A percentile compares a stretch with the other conserved stretches of the same genome.
phyloP scores from a whole-genome alignment of 1,140 invertebrate genomes.

The Leptopilina clavipes region DNA sequence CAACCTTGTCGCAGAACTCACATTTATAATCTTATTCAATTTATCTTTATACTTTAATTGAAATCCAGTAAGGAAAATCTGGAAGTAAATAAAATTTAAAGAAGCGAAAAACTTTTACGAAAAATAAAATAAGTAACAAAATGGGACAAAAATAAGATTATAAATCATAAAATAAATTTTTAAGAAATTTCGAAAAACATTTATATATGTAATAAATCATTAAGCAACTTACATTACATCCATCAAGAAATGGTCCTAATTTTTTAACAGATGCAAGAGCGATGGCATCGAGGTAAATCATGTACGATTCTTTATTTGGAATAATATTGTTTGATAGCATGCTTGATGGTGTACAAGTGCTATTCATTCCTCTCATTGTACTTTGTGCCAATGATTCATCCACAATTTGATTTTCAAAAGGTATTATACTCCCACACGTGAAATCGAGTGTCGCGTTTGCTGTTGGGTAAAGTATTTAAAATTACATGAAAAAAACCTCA shows the following conservation, averaged over 20 bases:
- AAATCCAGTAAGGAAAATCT: constrained; percentile 83
- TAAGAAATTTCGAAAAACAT: too few relatives aligned
- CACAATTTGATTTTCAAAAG: constrained; percentile 46
- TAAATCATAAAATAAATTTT: too few relatives aligned
- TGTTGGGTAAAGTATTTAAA: constrained; percentile 22
- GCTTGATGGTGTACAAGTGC: constrained; percentile 26
- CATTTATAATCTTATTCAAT: constrained; percentile 84
- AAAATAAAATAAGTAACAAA: too few relatives aligned
- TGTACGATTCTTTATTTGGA: constrained; percentile 65
- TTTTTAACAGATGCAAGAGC: constrained; percentile 80
- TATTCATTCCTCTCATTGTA: constrained; percentile 43
- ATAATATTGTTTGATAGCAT: constrained; percentile 66
- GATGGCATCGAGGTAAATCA: constrained; percentile 75
- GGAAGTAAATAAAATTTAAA: constrained; percentile 47
- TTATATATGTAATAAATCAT: too few relatives aligned
- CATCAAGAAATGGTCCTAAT: constrained; percentile 87
- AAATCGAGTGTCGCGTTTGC: constrained; percentile 41
- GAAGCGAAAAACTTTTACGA: constrained; percentile 5
- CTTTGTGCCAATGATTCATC: constrained; percentile 50
- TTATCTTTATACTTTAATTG: constrained; percentile 80
- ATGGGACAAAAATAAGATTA: not conserved
- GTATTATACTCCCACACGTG: constrained; percentile 43
- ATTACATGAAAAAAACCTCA: too few relatives aligned
- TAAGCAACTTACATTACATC: constrained; percentile 84
- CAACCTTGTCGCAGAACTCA: constrained; percentile 87